A percentile compares a stretch with the other conserved stretches of the same genome.
phyloP scores from a whole-genome alignment of 2,113 vertebrate genomes.

The Oncorhynchus kisutch region DNA sequence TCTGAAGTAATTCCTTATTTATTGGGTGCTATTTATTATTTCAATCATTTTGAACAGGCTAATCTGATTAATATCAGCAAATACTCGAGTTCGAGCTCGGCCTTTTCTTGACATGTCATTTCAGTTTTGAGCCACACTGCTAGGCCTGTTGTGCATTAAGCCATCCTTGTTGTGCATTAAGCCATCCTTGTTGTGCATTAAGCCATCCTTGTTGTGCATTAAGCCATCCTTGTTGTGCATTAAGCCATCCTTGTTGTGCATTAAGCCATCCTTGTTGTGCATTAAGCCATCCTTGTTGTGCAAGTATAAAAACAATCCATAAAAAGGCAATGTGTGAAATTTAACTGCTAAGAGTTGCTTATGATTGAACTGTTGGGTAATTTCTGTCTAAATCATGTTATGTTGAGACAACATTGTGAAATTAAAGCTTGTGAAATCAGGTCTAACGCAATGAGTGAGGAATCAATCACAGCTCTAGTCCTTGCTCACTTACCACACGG shows the following conservation, averaged over 20 bases:
- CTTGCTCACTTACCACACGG: slow-evolving; percentile 84
- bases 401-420: slow-evolving; percentile 6
- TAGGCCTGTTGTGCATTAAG: background rate
- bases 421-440: slow-evolving; percentile 5
- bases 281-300: background rate
- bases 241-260: background rate
- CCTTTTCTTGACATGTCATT: background rate
- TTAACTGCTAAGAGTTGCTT: background rate
- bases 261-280: background rate
- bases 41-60: background rate
- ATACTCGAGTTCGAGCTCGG: background rate
- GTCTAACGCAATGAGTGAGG: background rate
- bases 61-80: background rate
- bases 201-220: background rate
- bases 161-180: background rate
- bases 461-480: background rate
- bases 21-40: background rate
- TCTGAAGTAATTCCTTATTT: background rate
- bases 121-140: background rate
- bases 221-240: background rate
- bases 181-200: no score
- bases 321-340: background rate
- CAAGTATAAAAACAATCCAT: background rate
- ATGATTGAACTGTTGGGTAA: background rate
- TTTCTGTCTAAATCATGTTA: background rate